Conservation (phyloP, 2,888 invertebrate species). For the Diplazon laetatorius region DNA sequence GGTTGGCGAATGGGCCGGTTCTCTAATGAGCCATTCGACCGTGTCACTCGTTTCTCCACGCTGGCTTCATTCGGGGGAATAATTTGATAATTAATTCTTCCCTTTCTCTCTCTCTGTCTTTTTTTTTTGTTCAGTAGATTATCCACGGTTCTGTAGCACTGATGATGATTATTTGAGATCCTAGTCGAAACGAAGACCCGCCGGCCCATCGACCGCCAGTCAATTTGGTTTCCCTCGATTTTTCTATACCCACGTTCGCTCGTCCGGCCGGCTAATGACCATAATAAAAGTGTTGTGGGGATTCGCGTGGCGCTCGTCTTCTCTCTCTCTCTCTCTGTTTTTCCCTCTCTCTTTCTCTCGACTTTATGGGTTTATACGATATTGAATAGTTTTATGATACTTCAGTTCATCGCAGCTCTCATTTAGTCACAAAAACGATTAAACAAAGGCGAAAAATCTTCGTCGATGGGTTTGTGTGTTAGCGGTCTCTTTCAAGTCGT, state of each 20-base stretch:
- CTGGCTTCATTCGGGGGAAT: constrained; percentile 54
- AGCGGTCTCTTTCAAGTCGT: constrained; percentile 61
- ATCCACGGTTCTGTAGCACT: constrained; percentile 42
- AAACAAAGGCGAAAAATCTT: constrained; percentile 40
- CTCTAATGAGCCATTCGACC: constrained; percentile 64
- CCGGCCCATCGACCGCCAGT: constrained; percentile 26
- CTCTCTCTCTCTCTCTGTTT: background rate
- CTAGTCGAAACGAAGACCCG: constrained; percentile 16
- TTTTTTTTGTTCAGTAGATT: constrained; percentile 17
- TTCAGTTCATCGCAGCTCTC: constrained; percentile 35
- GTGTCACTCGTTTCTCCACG: constrained; percentile 57
- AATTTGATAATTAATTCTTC: constrained; percentile 63
- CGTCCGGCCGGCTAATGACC: constrained; percentile 46
- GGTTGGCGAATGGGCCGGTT: constrained; percentile 50
- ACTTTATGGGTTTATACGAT: constrained; percentile 58
- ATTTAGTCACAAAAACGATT: constrained; percentile 44
- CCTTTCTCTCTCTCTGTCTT: constrained; percentile 19
- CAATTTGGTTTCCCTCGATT: constrained; percentile 49
- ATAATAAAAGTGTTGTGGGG: constrained; percentile 52
- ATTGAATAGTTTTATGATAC: constrained; percentile 61
- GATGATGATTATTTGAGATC: constrained; percentile 55
- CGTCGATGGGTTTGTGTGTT: background rate
- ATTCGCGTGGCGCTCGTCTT: constrained; percentile 60
- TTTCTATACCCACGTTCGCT: constrained; percentile 50
- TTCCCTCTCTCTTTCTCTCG: background rate